Percentiles rank a stretch among this genome's conserved stretches.
These are phyloP conservation scores for Dunckerocampus dactyliophorus DNA, from an alignment of 2,113 vertebrate genomes.

Conservation along the genomic window DNA sequence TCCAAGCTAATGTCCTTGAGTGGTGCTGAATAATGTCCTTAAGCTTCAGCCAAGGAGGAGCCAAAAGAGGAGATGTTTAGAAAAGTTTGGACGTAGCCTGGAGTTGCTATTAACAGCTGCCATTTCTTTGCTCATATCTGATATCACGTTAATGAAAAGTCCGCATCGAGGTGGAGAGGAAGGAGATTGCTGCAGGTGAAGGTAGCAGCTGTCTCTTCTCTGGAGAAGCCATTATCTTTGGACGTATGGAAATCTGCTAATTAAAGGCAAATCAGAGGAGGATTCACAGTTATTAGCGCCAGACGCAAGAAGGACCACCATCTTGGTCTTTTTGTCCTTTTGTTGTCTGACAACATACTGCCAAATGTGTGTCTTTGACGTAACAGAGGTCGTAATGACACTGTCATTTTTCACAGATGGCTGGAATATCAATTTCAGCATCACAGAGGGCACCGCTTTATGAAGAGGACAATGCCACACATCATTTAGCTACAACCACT, in stretches of 20 bases:
- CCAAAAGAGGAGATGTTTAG: conserved; percentile 4
- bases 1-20: not conserved
- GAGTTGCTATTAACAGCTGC: conserved; percentile 3
- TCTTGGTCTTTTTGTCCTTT: not conserved
- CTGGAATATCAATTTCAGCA: not conserved
- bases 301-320: not conserved
- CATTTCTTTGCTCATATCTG: not conserved
- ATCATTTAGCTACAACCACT: too few relatives aligned
- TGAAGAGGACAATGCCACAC: not conserved
- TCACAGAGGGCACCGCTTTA: not conserved
- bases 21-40: not conserved
- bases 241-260: conserved; percentile 1
- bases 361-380: not conserved
- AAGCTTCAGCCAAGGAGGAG: not conserved
- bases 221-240: conserved; percentile 6
- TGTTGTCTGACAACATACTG: not conserved
- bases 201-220: not conserved
- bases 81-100: conserved; percentile 2
- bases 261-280: conserved; percentile 1
- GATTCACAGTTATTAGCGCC: not conserved
- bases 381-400: not conserved
- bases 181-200: conserved; percentile 6
- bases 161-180: not conserved
- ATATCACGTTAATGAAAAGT: not conserved
- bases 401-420: conserved; percentile 5